Evolutionary conservation across 2,888 invertebrate genomes (phyloP).

Genomic region (Euclidia mi): DNA sequence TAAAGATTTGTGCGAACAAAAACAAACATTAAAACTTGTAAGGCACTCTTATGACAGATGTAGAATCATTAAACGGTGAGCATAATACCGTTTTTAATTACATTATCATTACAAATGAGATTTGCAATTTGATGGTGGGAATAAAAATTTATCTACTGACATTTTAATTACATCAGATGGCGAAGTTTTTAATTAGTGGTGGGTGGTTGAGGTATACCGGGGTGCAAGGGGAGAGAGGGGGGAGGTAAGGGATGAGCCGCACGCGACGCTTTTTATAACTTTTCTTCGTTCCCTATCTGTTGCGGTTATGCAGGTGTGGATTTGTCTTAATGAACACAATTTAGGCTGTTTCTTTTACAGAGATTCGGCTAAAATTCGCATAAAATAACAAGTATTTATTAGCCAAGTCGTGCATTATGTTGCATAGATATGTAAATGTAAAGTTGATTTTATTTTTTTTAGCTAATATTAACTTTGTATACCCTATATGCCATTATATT

Average conservation of each 20-base stretch:
- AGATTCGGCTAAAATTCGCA: background rate
- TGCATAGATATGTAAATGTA: too few species aligned
- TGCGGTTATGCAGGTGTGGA: constrained; percentile 34
- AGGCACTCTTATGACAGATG: constrained; percentile 11
- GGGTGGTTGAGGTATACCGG: constrained; percentile 38
- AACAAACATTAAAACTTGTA: background rate
- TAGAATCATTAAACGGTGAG: constrained; percentile 22
- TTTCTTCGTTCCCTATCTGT: constrained; percentile 46
- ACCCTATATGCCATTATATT: too few species aligned
- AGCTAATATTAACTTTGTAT: too few species aligned
- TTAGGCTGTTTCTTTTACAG: constrained; percentile 5
- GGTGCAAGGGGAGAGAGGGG: constrained; percentile 24
- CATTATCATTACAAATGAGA: constrained; percentile 63
- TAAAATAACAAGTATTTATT: background rate
- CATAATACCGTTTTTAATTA: constrained; percentile 33
- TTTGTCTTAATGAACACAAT: constrained; percentile 26
- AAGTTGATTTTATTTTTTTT: too few species aligned
- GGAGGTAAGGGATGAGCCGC: constrained; percentile 46
- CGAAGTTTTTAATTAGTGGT: constrained; percentile 80
- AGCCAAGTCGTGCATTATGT: too few species aligned
- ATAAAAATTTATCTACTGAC: constrained; percentile 65
- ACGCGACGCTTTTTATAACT: constrained; percentile 66
- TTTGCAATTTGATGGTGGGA: constrained; percentile 61
- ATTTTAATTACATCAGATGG: constrained; percentile 72
- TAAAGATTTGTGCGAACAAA: too few species aligned